phyloP scores from a whole-genome alignment of 2,888 invertebrate species.

The Micropterix aruncella region DNA sequence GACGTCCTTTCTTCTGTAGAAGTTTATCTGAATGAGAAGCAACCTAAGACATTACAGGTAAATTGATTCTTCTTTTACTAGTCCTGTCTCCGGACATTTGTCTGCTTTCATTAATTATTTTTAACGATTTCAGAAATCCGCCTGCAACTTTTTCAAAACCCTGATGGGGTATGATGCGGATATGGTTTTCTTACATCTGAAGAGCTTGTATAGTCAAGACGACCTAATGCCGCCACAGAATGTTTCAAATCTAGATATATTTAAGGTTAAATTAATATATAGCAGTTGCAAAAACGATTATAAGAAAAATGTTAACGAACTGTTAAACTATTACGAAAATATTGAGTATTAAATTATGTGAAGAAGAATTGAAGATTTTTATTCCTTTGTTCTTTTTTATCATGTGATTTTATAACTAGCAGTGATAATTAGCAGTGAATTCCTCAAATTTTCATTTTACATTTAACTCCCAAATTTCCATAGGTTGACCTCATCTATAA shows the following conservation, averaged over 20 bases:
- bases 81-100: too few species aligned
- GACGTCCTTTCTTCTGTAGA: conserved; percentile 27
- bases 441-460: too few species aligned
- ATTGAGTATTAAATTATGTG: background rate
- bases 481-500: too few species aligned
- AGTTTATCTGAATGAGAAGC: conserved; percentile 41
- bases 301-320: background rate
- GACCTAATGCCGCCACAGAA: background rate
- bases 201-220: background rate
- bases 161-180: background rate
- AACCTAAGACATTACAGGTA: conserved; percentile 52
- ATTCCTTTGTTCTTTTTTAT: too few species aligned
- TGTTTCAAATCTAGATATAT: background rate
- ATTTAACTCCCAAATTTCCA: too few species aligned
- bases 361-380: too few species aligned
- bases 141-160: background rate
- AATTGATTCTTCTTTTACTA: too few species aligned
- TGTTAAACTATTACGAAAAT: background rate
- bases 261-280: background rate
- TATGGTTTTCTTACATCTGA: background rate
- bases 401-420: too few species aligned
- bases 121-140: background rate
- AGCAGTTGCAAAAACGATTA: background rate
- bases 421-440: too few species aligned
- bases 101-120: background rate